phyloP scores from a whole-genome alignment of 2,888 invertebrate genomes.

The Portevinia maculata region DNA sequence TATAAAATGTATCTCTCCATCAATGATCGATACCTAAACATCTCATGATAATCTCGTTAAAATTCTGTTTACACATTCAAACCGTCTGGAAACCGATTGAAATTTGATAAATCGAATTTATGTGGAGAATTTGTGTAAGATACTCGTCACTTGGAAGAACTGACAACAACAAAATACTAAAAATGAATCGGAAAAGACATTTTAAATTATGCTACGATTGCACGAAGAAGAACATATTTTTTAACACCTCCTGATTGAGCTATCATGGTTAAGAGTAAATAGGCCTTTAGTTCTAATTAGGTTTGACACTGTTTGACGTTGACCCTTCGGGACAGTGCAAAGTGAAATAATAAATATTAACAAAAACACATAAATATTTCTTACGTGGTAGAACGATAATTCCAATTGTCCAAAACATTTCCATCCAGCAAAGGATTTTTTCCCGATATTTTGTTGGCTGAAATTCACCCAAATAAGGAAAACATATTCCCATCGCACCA shows the following conservation, averaged over 20 bases:
- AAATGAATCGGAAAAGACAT: neutral
- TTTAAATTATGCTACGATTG: neutral
- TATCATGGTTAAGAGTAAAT: slow-evolving; percentile 67
- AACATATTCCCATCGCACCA: slow-evolving; percentile 92
- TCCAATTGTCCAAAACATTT: slow-evolving; percentile 92
- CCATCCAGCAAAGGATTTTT: slow-evolving; percentile 92
- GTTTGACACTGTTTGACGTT: slow-evolving; percentile 53
- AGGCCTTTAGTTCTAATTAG: slow-evolving; percentile 39
- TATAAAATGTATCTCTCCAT: slow-evolving; percentile 7
- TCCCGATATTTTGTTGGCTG: slow-evolving; percentile 91
- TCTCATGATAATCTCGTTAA: slow-evolving; percentile 48
- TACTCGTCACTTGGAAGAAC: neutral
- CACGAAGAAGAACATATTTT: slow-evolving; percentile 6
- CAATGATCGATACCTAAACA: slow-evolving; percentile 7
- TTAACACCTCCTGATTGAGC: slow-evolving; percentile 74
- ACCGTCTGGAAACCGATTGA: slow-evolving; percentile 16
- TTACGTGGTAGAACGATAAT: slow-evolving; percentile 89
- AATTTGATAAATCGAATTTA: neutral
- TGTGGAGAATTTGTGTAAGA: slow-evolving; percentile 15
- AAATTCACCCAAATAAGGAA: slow-evolving; percentile 92
- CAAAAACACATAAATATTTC: slow-evolving; percentile 75
- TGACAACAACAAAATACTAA: neutral
- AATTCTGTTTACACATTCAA: slow-evolving; percentile 34
- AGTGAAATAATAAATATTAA: slow-evolving; percentile 47
- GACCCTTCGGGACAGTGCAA: slow-evolving; percentile 26